Evolutionary conservation across 2,113 vertebrate genomes (phyloP).

Genomic region (Leptobrachium leishanense): DNA sequence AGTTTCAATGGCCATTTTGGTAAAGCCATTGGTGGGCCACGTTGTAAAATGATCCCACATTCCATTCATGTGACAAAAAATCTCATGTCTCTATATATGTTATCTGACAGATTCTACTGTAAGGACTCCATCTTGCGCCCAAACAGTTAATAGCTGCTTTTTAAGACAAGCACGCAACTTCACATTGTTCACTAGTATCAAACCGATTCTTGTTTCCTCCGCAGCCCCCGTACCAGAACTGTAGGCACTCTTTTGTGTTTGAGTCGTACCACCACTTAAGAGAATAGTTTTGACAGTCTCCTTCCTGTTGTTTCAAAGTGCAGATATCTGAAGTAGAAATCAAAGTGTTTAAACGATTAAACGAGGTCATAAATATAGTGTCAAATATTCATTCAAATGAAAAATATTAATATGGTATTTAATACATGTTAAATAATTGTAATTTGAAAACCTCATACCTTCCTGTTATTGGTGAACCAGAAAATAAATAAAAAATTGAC

Average conservation of each 20-base stretch:
- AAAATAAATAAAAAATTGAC: too few relatives aligned
- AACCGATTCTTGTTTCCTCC: constrained; percentile 78
- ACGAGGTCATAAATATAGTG: too few relatives aligned
- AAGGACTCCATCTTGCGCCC: neutral
- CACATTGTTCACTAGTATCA: constrained; percentile 68
- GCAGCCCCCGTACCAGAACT: constrained; percentile 83
- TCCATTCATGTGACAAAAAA: too few relatives aligned
- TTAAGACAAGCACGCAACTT: constrained; percentile 57
- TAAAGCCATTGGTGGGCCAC: too few relatives aligned
- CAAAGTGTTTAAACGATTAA: neutral
- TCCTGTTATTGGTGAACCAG: too few relatives aligned
- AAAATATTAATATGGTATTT: too few relatives aligned
- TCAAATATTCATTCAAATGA: too few relatives aligned
- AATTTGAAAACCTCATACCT: too few relatives aligned
- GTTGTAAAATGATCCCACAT: too few relatives aligned
- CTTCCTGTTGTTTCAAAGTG: constrained; percentile 58
- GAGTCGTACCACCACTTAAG: constrained; percentile 76
- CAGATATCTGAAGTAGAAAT: constrained; percentile 64
- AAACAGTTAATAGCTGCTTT: neutral
- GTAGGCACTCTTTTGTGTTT: constrained; percentile 59
- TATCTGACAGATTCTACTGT: neutral
- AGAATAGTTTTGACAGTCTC: constrained; percentile 67
- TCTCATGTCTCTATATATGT: too few relatives aligned
- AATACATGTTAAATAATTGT: too few relatives aligned
- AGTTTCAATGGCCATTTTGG: too few relatives aligned